These are phyloP conservation scores for Rattus norvegicus DNA, from an alignment of 2,113 vertebrate genomes.

Conservation along the genomic window GRCr8 NC_086028.1:27822501-27823000, in stretches of 20 bases:
- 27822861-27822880: neutral
- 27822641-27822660: fast-evolving
- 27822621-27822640: neutral
- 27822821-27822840: neutral
- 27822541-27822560: neutral
- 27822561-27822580: neutral
- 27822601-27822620: neutral
- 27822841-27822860: neutral
- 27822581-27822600: neutral
- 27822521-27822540: too few species aligned
- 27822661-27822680: neutral
- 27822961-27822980: neutral
- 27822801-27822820: neutral
- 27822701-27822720: neutral
- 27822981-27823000: neutral
- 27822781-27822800: neutral
- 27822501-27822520: too few species aligned
- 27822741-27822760: neutral
- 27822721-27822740: neutral
- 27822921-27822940: neutral
- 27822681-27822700: neutral
- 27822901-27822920: neutral
- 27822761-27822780: too few species aligned
- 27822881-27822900: neutral
- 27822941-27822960: neutral